phyloP scores from a whole-genome alignment of 64 coral and sea anemone species.

The Trachythela sp. region DNA sequence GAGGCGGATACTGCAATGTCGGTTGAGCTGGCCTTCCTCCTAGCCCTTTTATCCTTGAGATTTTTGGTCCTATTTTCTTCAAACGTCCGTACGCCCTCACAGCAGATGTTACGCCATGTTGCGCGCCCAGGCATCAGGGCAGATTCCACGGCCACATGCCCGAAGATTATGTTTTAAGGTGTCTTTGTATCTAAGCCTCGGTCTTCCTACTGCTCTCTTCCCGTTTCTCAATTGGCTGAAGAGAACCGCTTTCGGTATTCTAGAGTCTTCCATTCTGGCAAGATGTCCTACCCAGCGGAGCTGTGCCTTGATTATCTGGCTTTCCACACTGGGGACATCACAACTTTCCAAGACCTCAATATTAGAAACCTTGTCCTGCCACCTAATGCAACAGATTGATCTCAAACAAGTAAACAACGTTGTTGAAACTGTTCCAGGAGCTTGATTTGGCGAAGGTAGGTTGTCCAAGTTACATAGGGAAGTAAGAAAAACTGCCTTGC shows the following conservation, averaged over 20 bases:
- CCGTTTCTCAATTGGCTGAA: neutral
- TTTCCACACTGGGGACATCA: neutral
- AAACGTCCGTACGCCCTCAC: no score
- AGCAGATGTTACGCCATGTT: neutral
- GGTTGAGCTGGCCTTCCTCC: no score
- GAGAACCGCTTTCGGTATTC: neutral
- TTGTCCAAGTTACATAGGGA: slow-evolving; percentile 32
- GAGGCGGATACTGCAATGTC: no score
- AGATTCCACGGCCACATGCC: neutral
- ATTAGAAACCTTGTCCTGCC: slow-evolving; percentile 24
- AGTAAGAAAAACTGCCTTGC: slow-evolving; percentile 25
- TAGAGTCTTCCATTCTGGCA: neutral
- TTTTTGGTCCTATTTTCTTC: no score
- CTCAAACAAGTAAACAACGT: neutral
- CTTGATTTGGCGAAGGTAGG: slow-evolving; percentile 25
- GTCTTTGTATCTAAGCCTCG: slow-evolving; percentile 21
- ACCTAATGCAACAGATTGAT: slow-evolving; percentile 6
- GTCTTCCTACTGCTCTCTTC: neutral
- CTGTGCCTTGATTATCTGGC: neutral
- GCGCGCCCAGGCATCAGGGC: neutral
- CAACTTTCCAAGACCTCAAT: neutral
- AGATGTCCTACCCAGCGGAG: neutral
- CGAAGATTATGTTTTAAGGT: slow-evolving; percentile 21
- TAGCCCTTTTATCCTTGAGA: no score
- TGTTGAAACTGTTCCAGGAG: neutral